Conservation (phyloP, 2,113 vertebrate genomes). For the Mirza zaza region DNA sequence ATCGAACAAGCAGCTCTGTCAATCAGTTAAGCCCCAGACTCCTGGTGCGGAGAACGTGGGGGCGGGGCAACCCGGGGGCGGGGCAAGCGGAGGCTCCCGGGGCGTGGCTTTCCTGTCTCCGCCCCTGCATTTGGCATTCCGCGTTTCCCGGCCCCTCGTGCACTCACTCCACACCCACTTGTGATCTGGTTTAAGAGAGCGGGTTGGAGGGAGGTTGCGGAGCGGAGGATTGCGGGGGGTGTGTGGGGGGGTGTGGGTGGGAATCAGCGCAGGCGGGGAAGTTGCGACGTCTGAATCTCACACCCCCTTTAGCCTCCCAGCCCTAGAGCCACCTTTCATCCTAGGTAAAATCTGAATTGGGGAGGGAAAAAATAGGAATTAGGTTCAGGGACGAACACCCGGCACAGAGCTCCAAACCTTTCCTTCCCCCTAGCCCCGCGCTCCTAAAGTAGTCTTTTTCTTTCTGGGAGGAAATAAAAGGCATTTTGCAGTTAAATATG, state of each 20-base stretch:
- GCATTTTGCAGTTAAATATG: conserved; percentile 1
- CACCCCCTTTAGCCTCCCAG: not conserved
- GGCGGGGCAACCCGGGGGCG: conserved; percentile 1
- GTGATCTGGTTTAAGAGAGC: not conserved
- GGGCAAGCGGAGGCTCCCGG: not conserved
- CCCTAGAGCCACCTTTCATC: not conserved
- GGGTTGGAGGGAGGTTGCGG: too few relatives aligned
- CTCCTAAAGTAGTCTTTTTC: not conserved
- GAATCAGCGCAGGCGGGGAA: not conserved
- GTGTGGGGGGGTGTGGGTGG: too few relatives aligned
- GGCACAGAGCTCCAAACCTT: not conserved
- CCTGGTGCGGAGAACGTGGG: not conserved
- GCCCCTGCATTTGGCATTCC: not conserved
- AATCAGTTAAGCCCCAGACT: conserved; percentile 41
- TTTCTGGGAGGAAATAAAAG: not conserved
- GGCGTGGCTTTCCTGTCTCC: not conserved
- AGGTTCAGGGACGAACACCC: not conserved
- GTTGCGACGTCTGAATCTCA: not conserved
- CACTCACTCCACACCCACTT: conserved; percentile 73
- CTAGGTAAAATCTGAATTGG: conserved; percentile 26
- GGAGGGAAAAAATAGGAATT: not conserved
- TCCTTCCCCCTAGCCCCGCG: not conserved
- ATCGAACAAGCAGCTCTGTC: conserved; percentile 17
- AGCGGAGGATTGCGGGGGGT: not conserved
- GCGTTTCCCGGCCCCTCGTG: not conserved